Evolutionary conservation across 2,113 vertebrate species (phyloP), one percentile per base, ranked within the genome.

Genomic region (Cariama cristata): DNA sequence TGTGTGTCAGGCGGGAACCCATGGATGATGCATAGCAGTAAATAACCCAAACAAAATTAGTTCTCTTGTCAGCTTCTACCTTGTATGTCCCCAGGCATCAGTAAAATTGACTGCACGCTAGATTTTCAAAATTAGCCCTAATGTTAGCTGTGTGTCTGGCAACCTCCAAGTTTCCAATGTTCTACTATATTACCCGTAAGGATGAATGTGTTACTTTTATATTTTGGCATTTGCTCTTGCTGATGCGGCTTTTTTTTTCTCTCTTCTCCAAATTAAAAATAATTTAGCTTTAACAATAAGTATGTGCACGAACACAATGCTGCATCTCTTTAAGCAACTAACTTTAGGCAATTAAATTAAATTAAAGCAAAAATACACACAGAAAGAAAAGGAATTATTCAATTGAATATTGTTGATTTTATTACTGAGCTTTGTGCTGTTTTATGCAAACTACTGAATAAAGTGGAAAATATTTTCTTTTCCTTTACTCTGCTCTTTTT

Each of bases 41-140:
- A 99, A 99, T 99, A 99, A 99, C 98, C 98, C 98, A 99, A 99
- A 98, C 98, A 98, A 99, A 99, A 99, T 99, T 99, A 99, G 98
- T 99, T 99, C 98, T 99, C 98, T 98, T 99, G 99, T 99, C 99
- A 99, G 98, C 98, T 98, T 98, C 98, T 99, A 99, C 99, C 99
- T 99, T 99, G 99, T 98, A 98, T 98, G 98, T 98, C 98, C 99
- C 98, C 95, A 98, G 99, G 99, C 99, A 99, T 98, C 98, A 98
- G 98, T 99, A 99, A 99, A 99, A 99, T 99, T 99, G 99, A 99
- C 99, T 99, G 99, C 99, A 99, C 98, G 98, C 99, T 99, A 99
- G 99, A 99, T 99, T 99, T 99, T 99, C 98, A 99, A 99, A 99
- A 99, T 99, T 99, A 99, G 99, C 99, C 99, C 99, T 99, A 99